Evolutionary conservation across 64 coral and sea anemone genomes (phyloP).

Genomic region (Catalaphyllia jardinei): DNA sequence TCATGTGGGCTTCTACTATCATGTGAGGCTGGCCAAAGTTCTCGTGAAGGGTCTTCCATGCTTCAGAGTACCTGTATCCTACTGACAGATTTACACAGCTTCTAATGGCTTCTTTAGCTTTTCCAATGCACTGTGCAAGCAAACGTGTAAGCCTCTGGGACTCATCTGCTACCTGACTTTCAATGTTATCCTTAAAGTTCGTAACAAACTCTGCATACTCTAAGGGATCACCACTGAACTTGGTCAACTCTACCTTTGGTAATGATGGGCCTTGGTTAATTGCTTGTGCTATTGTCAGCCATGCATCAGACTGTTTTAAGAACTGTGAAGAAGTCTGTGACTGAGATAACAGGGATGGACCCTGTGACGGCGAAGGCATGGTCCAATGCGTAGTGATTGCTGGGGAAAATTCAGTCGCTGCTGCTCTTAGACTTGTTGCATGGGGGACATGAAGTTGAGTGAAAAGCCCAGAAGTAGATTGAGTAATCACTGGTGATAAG

Average conservation of each 20-base stretch:
- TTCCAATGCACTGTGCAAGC: slow-evolving; percentile 63
- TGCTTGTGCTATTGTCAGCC: slow-evolving; percentile 57
- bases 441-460: not conserved
- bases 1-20: slow-evolving; percentile 75
- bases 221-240: slow-evolving; percentile 59
- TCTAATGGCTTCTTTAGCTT: slow-evolving; percentile 61
- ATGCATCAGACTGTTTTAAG: slow-evolving; percentile 13
- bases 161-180: slow-evolving; percentile 55
- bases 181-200: slow-evolving; percentile 67
- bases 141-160: slow-evolving; percentile 54
- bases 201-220: slow-evolving; percentile 48
- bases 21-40: slow-evolving; percentile 75
- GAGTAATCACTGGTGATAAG: not conserved
- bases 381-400: not conserved
- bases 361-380: too few species aligned
- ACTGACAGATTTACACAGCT: slow-evolving; percentile 49
- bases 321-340: too few species aligned
- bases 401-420: not conserved
- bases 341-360: too few species aligned
- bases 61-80: slow-evolving; percentile 47
- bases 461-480: not conserved
- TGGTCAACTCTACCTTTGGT: slow-evolving; percentile 51
- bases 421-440: not conserved
- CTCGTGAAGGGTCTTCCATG: slow-evolving; percentile 39
- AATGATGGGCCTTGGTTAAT: slow-evolving; percentile 65